Conservation (phyloP, 2,797 vertebrate genomes). For the Champsocephalus gunnari region DNA sequence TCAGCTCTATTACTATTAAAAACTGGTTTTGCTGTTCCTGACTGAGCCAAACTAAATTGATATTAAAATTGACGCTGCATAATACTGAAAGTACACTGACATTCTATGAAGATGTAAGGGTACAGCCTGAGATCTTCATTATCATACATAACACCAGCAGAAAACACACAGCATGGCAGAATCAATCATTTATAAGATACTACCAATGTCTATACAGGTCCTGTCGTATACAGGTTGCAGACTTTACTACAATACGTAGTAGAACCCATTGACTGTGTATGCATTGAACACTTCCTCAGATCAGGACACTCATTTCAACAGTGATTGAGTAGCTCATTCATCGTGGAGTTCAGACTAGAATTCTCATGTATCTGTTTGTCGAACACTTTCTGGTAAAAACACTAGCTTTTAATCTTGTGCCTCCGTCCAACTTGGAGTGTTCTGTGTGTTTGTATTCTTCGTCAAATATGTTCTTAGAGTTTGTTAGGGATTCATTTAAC, state of each 20-base stretch:
- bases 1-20: background rate
- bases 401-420: constrained; percentile 22
- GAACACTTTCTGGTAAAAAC: constrained; percentile 31
- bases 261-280: no score
- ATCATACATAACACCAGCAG: constrained; percentile 65
- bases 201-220: no score
- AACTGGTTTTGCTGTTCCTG: background rate
- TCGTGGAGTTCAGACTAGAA: background rate
- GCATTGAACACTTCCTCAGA: constrained; percentile 18
- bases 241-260: no score
- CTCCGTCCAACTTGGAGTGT: constrained; percentile 11
- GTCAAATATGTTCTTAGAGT: constrained; percentile 31
- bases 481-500: constrained; percentile 23
- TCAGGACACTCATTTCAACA: constrained; percentile 18
- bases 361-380: constrained; percentile 15
- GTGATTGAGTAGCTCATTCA: constrained; percentile 21
- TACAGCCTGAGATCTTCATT: constrained; percentile 58
- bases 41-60: background rate
- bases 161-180: constrained; percentile 32
- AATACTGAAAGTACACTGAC: background rate
- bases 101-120: constrained; percentile 10
- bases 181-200: constrained; percentile 22
- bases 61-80: background rate
- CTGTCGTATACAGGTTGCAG: no score
- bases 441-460: constrained; percentile 41